Conservation (phyloP, 2,113 vertebrate genomes). For the Cheirogaleus medius region DNA sequence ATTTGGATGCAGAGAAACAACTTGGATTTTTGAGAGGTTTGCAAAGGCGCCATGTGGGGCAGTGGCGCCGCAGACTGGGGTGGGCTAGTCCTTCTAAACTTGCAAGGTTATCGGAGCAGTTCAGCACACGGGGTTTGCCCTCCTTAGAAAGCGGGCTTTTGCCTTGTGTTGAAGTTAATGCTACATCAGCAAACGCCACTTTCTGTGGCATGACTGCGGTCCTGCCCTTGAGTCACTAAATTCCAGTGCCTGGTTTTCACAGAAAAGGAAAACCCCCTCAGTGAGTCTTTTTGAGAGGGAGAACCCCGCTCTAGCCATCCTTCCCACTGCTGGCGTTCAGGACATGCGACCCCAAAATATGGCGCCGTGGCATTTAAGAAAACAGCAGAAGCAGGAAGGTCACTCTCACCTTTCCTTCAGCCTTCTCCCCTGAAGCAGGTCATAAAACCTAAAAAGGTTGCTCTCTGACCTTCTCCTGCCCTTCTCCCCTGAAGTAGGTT, state of each 20-base stretch:
- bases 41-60: not conserved
- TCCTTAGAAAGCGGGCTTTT: not conserved
- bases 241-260: not conserved
- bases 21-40: not conserved
- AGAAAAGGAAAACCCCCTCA: not conserved
- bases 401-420: no score
- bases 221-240: not conserved
- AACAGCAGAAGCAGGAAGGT: not conserved
- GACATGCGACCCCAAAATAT: not conserved
- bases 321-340: not conserved
- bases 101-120: not conserved
- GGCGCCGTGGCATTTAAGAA: not conserved
- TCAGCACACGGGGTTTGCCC: rapidly evolving
- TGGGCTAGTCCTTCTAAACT: not conserved
- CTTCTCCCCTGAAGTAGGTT: not conserved
- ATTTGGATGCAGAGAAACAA: not conserved
- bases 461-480: not conserved
- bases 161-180: not conserved
- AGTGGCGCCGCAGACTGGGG: no score
- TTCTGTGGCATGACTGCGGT: not conserved
- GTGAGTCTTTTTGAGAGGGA: not conserved
- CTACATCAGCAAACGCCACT: not conserved
- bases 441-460: no score
- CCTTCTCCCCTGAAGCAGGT: not conserved
- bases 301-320: not conserved